Conservation (phyloP, 2,888 invertebrate species). For the Capitulum mitella region DNA sequence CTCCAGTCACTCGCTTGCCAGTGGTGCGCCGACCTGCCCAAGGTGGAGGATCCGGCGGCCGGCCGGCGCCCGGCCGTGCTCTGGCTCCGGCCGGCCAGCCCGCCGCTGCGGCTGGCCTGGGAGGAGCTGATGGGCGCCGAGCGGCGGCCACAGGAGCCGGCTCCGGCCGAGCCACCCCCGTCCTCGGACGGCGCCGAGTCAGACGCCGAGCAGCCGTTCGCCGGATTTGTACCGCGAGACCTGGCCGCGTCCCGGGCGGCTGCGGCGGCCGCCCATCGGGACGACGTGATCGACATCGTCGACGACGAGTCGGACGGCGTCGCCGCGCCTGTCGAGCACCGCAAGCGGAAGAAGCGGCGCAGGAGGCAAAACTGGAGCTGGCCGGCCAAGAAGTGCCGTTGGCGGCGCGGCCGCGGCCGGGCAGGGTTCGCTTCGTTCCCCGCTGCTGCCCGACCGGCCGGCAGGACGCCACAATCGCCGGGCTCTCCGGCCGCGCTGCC, state of each 20-base stretch:
- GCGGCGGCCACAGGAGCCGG: background rate
- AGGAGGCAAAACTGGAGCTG: background rate
- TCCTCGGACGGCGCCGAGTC: background rate
- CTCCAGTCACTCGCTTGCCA: background rate
- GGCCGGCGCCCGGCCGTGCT: background rate
- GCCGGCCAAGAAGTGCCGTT: background rate
- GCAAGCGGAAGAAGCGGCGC: background rate
- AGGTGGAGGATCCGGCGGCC: conserved; percentile 14
- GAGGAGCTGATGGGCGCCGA: background rate
- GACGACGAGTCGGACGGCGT: background rate
- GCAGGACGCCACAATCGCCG: background rate
- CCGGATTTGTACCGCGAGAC: background rate
- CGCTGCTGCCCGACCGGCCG: background rate
- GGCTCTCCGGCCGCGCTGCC: background rate
- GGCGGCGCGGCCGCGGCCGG: background rate
- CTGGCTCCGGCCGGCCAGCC: background rate
- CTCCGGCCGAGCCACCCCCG: background rate
- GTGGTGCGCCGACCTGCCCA: background rate
- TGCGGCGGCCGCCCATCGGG: background rate
- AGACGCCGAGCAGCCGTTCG: background rate
- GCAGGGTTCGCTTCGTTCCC: background rate
- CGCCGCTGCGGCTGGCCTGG: background rate
- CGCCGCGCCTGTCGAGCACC: background rate
- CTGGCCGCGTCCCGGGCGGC: background rate
- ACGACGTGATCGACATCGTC: background rate